Base-by-base conservation (phyloP, 2,888 invertebrate species). In the Scaeva pyrastri region DNA sequence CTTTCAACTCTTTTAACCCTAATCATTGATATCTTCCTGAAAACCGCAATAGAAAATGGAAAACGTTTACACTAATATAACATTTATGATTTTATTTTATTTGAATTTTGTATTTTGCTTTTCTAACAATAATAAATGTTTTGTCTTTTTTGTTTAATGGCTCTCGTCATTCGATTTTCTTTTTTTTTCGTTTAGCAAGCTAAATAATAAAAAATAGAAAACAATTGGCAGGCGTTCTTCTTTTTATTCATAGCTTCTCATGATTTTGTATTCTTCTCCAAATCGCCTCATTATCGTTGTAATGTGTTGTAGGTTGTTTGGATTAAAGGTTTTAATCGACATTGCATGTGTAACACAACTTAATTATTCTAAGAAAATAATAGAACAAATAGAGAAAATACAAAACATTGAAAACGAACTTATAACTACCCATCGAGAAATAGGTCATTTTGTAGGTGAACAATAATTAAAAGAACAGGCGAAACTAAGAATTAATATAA, bases 271-370 rank as follows among this genome's bases (percentile, higher is more conserved):
- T 41, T 23, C 7, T 43, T 62, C 5, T 50, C 14, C 36, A 68
- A 16, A 31, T 48, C 12, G 23, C 2, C 31, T 48, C 26, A 64
- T 64, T 64, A 21, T 68, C 50, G 66, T 68, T 68, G 66, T 68
- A 50, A 68, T 48, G 50, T 68, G 31, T 12, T 21, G 39, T 78
- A 43, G 79, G 71, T 79, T 79, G 79, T 56, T 68, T 71, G 45
- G 31, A 43, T 64, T 41, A 31, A 23, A n/a, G 68, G 70, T 74
- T 64, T 58, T 36, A 79, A 84, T 84, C 79, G 56, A 58, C 56
- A 66, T 79, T 80, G 79, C 80, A 84, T 84, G 80, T 64, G 71
- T 75, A 36, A 36, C 31, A 71, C 60, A 26, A 62, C 11, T 70
- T 52, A 36, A 39, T 50, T 19, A 39, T 52, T 45, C 45, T 68